These are phyloP conservation scores for Actinernus sp. DNA, from an alignment of 92 coral and sea anemone genomes.

Conservation along the genomic window DNA sequence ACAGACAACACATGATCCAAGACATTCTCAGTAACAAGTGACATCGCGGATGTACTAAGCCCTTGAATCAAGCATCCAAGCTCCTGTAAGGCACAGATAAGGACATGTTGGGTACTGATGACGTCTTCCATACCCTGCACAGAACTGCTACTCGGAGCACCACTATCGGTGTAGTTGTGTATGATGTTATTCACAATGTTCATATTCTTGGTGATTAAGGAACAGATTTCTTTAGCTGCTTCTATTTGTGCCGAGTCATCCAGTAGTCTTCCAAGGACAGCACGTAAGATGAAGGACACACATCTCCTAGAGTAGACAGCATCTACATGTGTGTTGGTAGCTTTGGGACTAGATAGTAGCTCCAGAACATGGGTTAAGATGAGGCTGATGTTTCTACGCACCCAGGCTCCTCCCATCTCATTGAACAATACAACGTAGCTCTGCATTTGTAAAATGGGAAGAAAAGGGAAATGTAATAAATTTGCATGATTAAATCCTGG, in stretches of 20 bases:
- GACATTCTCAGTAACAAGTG: slow-evolving; percentile 85
- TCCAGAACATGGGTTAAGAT: slow-evolving; percentile 91
- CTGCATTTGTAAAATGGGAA: slow-evolving; percentile 24
- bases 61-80: slow-evolving; percentile 94
- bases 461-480: neutral
- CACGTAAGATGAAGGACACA: slow-evolving; percentile 90
- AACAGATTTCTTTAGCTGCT: slow-evolving; percentile 94
- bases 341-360: slow-evolving; percentile 92
- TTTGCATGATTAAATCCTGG: neutral
- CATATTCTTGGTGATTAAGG: slow-evolving; percentile 89
- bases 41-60: slow-evolving; percentile 85
- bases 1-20: slow-evolving; percentile 92
- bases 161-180: slow-evolving; percentile 64
- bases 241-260: slow-evolving; percentile 98
- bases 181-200: slow-evolving; percentile 76
- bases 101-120: slow-evolving; percentile 91
- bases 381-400: slow-evolving; percentile 81
- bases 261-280: slow-evolving; percentile 88
- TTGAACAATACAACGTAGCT: slow-evolving; percentile 93
- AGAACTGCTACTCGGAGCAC: slow-evolving; percentile 36
- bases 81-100: slow-evolving; percentile 96
- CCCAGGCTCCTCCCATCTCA: slow-evolving; percentile 99
- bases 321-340: slow-evolving; percentile 98
- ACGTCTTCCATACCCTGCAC: slow-evolving; percentile 90
- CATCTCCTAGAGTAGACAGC: slow-evolving; percentile 98